Evolutionary conservation across 2,113 vertebrate species (phyloP).

Genomic region (Semnornis frantzii): DNA sequence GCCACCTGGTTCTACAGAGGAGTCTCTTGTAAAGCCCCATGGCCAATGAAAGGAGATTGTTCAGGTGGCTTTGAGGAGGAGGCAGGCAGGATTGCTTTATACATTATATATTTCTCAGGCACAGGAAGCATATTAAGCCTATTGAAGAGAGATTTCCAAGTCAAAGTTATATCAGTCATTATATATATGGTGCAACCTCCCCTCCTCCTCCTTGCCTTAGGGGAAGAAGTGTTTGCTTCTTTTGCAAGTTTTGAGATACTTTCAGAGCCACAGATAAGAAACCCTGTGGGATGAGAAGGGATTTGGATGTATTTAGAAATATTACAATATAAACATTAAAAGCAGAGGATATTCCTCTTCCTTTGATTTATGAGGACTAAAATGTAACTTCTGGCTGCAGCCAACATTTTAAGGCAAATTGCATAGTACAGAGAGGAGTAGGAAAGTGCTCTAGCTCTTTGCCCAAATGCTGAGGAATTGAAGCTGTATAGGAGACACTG

Average conservation of each 20-base stretch:
- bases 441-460: neutral
- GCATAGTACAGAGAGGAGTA: neutral
- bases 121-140: conserved; percentile 34
- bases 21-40: conserved; percentile 42
- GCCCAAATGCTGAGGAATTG: neutral
- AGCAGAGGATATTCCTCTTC: neutral
- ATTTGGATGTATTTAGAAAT: conserved; percentile 10
- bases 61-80: conserved; percentile 65
- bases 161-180: conserved; percentile 18
- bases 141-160: conserved; percentile 50
- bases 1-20: conserved; percentile 29
- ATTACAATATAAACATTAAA: conserved; percentile 5
- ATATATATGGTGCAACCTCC: neutral
- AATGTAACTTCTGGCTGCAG: neutral
- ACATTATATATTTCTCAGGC: conserved; percentile 34
- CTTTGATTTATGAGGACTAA: conserved; percentile 32
- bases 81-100: conserved; percentile 43
- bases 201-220: neutral
- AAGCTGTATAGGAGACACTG: neutral
- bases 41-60: conserved; percentile 70
- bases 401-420: conserved; percentile 1
- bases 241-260: conserved; percentile 25
- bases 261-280: conserved; percentile 3
- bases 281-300: neutral
- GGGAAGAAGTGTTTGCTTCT: conserved; percentile 3